phyloP scores from a whole-genome alignment of 23 tunicate species.

The Ascidia mentula region DNA sequence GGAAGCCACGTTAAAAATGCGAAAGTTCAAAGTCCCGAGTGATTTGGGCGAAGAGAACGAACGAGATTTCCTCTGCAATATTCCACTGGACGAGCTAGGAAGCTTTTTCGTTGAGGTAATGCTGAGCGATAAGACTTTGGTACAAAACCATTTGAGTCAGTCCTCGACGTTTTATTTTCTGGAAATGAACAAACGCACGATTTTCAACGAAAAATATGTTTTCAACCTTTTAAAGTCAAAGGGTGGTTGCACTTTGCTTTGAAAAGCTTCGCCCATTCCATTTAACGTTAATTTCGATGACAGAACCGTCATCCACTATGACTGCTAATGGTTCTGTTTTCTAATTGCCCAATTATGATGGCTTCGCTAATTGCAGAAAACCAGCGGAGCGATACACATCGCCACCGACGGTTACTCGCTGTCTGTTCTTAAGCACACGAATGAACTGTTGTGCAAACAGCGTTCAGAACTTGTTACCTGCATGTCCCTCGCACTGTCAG shows the following conservation, averaged over 20 bases:
- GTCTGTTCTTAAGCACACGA: constrained; percentile 25
- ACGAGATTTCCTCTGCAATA: constrained; percentile 24
- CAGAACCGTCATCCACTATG: too few species aligned
- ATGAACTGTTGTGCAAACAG: constrained; percentile 34
- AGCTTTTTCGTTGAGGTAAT: constrained; percentile 20
- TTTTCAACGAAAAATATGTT: too few species aligned
- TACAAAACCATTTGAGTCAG: too few species aligned
- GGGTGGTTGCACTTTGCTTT: too few species aligned
- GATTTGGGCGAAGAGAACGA: not conserved
- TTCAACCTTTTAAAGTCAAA: too few species aligned
- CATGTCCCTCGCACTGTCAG: constrained; percentile 37
- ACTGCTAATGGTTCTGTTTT: too few species aligned
- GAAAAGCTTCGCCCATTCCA: too few species aligned
- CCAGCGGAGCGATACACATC: not conserved
- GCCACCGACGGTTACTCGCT: constrained; percentile 62
- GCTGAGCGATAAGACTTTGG: too few species aligned
- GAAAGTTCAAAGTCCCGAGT: not conserved
- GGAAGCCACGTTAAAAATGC: constrained; percentile 21
- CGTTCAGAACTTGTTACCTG: constrained; percentile 51
- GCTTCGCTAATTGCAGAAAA: constrained; percentile 8
- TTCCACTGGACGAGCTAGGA: constrained; percentile 37
- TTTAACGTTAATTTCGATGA: too few species aligned
- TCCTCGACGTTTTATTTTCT: too few species aligned
- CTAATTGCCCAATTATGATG: too few species aligned
- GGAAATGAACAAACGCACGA: too few species aligned